Evolutionary conservation across 1,140 invertebrate genomes (phyloP).

Genomic region (Tetramorium alpestre): DNA sequence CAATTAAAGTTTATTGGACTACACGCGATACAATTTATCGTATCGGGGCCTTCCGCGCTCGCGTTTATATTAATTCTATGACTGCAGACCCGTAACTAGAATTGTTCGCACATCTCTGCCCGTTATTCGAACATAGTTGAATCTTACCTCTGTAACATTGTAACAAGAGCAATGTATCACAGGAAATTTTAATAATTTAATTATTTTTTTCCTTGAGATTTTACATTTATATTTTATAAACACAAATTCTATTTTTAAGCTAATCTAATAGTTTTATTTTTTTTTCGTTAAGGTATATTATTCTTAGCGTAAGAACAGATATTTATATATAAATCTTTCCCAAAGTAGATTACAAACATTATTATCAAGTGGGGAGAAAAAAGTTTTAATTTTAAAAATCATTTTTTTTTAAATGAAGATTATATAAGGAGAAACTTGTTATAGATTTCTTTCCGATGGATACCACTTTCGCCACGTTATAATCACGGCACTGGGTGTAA

Average conservation of each 20-base stretch:
- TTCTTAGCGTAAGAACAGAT: neutral
- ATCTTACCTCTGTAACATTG: neutral
- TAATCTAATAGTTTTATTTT: neutral
- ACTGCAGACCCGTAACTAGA: conserved; percentile 49
- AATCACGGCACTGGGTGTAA: conserved; percentile 29
- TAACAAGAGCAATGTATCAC: neutral
- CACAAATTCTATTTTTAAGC: neutral
- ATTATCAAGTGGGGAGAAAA: neutral
- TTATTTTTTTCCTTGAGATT: neutral
- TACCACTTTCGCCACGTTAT: neutral
- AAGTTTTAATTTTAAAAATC: neutral
- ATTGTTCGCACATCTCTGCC: neutral
- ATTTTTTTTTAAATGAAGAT: neutral
- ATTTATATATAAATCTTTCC: neutral
- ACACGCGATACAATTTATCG: conserved; percentile 58
- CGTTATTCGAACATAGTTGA: neutral
- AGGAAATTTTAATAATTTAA: neutral
- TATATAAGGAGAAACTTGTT: neutral
- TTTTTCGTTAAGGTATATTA: neutral
- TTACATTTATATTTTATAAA: neutral
- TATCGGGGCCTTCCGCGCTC: conserved; percentile 46
- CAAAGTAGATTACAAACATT: neutral
- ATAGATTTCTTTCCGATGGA: neutral
- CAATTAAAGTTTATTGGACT: conserved; percentile 60
- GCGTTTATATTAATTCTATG: conserved; percentile 57